These are phyloP conservation scores for Drosophila affinis DNA, from an alignment of 2,888 invertebrate species.

Conservation along the genomic window DNA sequence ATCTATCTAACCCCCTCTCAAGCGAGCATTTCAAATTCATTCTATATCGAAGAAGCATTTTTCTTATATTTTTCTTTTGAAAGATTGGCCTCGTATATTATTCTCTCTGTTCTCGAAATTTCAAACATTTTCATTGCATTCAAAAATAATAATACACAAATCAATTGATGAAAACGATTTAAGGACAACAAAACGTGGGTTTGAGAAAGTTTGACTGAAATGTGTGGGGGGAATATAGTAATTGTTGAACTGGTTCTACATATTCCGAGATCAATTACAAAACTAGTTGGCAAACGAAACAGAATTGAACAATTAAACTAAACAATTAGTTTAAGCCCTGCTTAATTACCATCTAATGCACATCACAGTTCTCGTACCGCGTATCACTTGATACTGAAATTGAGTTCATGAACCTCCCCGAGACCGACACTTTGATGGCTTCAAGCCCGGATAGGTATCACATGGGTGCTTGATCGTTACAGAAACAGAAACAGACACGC, in stretches of 20 bases:
- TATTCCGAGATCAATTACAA: neutral
- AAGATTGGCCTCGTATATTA: constrained; percentile 49
- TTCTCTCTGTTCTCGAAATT: constrained; percentile 30
- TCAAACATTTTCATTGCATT: constrained; percentile 51
- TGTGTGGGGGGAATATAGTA: neutral
- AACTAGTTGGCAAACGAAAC: neutral
- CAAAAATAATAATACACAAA: constrained; percentile 7
- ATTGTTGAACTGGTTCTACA: neutral
- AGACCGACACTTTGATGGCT: constrained; percentile 8
- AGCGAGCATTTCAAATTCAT: constrained; percentile 29
- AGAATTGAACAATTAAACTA: neutral
- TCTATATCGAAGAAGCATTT: constrained; percentile 15
- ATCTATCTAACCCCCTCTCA: constrained; percentile 2
- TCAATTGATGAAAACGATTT: constrained; percentile 1
- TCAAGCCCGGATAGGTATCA: constrained; percentile 11
- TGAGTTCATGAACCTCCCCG: constrained; percentile 10
- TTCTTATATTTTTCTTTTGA: neutral
- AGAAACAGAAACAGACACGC: constrained; percentile 9
- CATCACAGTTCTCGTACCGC: neutral
- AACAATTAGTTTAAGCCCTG: neutral
- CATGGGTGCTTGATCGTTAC: constrained; percentile 20
- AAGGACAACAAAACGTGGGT: constrained; percentile 31
- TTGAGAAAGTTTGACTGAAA: constrained; percentile 12
- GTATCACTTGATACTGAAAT: neutral
- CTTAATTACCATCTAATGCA: neutral